Percentiles rank a stretch among this genome's conserved stretches.
These are phyloP conservation scores for Muscina levida DNA, from an alignment of 2,888 invertebrate species.

Conservation along the genomic window DNA sequence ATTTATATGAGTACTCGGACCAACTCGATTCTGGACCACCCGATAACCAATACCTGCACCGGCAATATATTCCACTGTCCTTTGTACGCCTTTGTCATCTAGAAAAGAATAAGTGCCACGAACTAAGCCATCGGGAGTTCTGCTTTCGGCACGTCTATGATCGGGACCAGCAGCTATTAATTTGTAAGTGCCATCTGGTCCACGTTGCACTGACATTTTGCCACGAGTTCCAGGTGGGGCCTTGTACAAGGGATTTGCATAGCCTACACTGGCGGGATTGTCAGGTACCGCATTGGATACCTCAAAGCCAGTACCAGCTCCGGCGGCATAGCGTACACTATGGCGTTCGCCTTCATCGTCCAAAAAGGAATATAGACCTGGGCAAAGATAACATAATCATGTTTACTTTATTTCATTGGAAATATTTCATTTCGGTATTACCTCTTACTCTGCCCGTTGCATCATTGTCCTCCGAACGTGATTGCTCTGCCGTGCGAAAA, in stretches of 20 bases:
- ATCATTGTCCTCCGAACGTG: conserved; percentile 85
- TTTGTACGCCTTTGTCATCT: conserved; percentile 89
- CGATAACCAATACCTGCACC: conserved; percentile 89
- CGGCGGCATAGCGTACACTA: conserved; percentile 88
- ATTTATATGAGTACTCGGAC: conserved; percentile 81
- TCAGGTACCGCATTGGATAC: conserved; percentile 86
- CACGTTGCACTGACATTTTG: conserved; percentile 86
- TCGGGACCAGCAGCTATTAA: conserved; percentile 89
- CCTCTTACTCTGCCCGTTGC: conserved; percentile 84
- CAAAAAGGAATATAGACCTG: conserved; percentile 86
- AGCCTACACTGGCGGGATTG: conserved; percentile 84
- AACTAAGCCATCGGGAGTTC: conserved; percentile 86
- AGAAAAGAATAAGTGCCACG: conserved; percentile 89
- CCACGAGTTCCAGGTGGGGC: conserved; percentile 85
- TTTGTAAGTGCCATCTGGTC: conserved; percentile 87
- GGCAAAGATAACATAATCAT: neutral
- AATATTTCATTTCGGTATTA: conserved; percentile 70
- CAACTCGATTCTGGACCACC: conserved; percentile 85
- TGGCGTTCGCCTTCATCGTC: conserved; percentile 89
- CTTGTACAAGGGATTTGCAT: conserved; percentile 83
- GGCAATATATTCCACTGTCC: conserved; percentile 88
- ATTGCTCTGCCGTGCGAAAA: conserved; percentile 85
- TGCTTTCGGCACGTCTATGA: conserved; percentile 87
- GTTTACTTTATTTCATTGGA: neutral
- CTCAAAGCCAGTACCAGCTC: conserved; percentile 88